These are phyloP conservation scores for Drosophila mauritiana DNA, from an alignment of 1,140 invertebrate species.

Conservation along the genomic window DNA sequence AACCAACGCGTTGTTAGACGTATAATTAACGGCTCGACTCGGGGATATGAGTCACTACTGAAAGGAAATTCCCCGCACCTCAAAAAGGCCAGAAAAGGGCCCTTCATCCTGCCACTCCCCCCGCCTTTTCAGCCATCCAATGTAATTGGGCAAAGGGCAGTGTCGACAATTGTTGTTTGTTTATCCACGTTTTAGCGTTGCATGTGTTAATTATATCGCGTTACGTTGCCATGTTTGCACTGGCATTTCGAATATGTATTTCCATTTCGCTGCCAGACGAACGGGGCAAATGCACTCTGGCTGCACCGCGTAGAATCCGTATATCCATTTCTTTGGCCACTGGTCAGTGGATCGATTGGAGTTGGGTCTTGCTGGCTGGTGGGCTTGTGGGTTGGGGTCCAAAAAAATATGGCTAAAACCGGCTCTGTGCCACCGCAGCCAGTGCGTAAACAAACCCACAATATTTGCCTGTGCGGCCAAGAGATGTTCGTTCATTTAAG, in stretches of 20 bases:
- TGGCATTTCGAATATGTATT: constrained; percentile 47
- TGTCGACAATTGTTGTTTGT: constrained; percentile 47
- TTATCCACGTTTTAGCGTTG: constrained; percentile 36
- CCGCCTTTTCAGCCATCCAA: not conserved
- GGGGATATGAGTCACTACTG: constrained; percentile 35
- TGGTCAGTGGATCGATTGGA: constrained; percentile 47
- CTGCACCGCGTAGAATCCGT: constrained; percentile 19
- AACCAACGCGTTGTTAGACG: constrained; percentile 27
- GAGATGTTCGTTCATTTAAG: constrained; percentile 45
- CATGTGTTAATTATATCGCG: constrained; percentile 54
- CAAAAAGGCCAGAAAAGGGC: constrained; percentile 30
- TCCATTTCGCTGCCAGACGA: constrained; percentile 13
- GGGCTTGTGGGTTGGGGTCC: constrained; percentile 4
- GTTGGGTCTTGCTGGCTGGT: not conserved
- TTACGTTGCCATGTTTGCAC: constrained; percentile 42
- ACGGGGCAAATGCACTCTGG: constrained; percentile 42
- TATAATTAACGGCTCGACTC: constrained; percentile 27
- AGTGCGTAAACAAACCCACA: constrained; percentile 64
- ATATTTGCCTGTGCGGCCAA: constrained; percentile 46
- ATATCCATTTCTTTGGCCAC: constrained; percentile 8
- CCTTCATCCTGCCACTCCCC: constrained; percentile 27
- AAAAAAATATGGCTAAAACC: constrained; percentile 54
- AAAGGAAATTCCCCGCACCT: constrained; percentile 40
- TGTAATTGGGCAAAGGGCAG: constrained; percentile 70
- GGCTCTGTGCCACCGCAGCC: constrained; percentile 40